Base-by-base conservation (phyloP, 2,888 invertebrate species). In the Xylophagus ater region DNA sequence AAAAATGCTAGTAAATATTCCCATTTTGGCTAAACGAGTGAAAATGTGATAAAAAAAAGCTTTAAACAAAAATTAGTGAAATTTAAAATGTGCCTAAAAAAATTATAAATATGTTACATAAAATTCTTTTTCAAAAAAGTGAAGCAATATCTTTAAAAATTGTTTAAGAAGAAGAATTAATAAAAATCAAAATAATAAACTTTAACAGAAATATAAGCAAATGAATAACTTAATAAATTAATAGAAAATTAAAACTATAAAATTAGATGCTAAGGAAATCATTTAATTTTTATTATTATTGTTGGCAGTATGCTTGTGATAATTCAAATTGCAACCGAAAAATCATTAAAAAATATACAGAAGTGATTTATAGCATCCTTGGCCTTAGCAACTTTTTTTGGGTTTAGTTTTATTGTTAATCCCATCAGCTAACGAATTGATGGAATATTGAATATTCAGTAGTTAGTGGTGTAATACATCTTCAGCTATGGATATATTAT, bases 381-480 rank as follows among this genome's bases (percentile, higher is more conserved):
- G 55, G 94, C 94, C 0, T 90, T 96, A 47, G 89, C 93, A 20
- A 94, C 96, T 68, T 63, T 87, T 93, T 57, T 71, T 94, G 23
- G 96, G 96, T 7, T 69, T 93, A 26, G 76, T 96, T 51, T 89
- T 96, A 53, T 94, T 96, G 92, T 96, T 96, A 25, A 93, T 96
- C 60, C 93, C 93, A 25, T 67, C 94, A 54, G 92, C 93, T 26
- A 92, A 94, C 59, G 93, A 94, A 68, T 71, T 96, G 53, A 93
- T 96, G 93, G 94, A 94, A 9, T 94, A 93, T 57, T 96, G 94
- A 94, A 87, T 90, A 65, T 96, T 96, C 58, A 94, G 94, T 42
- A 78, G 81, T 52, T 82, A 90, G 79, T 92, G 93, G 90, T 96
- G 94, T 63, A 92, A 93, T 65, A 80, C 96, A 56, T 88, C 92